A percentile compares a stretch with the other conserved stretches of the same genome.
Conservation (phyloP, 2,888 invertebrate genomes). For the Ligdia adustata region DNA sequence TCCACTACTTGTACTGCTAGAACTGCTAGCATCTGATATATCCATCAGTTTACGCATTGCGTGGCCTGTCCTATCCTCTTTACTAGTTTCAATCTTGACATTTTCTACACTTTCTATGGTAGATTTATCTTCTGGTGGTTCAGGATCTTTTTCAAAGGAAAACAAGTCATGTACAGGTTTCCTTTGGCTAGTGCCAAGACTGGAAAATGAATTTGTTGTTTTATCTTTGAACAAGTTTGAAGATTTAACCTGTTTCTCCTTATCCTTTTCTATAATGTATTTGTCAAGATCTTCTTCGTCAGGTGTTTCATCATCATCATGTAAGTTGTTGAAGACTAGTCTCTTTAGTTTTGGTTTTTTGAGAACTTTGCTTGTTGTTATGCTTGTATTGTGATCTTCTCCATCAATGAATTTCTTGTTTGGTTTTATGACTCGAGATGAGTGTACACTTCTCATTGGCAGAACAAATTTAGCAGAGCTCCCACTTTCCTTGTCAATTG, state of each 20-base stretch:
- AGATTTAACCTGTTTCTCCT: slow-evolving; percentile 61
- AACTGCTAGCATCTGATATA: slow-evolving; percentile 78
- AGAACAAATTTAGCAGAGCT: slow-evolving; percentile 87
- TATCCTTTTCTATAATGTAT: slow-evolving; percentile 57
- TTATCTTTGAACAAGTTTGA: slow-evolving; percentile 76
- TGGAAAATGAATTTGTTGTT: slow-evolving; percentile 69
- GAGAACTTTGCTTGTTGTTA: slow-evolving; percentile 70
- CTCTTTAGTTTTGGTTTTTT: slow-evolving; percentile 79
- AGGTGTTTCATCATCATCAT: slow-evolving; percentile 60
- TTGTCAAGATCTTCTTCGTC: slow-evolving; percentile 63
- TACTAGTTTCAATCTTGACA: slow-evolving; percentile 58
- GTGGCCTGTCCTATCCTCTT: slow-evolving; percentile 74
- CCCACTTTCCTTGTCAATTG: slow-evolving; percentile 64
- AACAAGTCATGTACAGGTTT: slow-evolving; percentile 68
- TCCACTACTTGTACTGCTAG: slow-evolving; percentile 73
- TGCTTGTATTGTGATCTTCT: slow-evolving; percentile 74
- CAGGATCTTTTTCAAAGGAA: slow-evolving; percentile 71
- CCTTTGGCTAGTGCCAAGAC: slow-evolving; percentile 55
- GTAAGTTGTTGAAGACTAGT: slow-evolving; percentile 73
- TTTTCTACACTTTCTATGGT: slow-evolving; percentile 66
- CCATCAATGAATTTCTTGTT: slow-evolving; percentile 92
- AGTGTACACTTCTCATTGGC: slow-evolving; percentile 92
- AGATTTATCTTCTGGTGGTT: slow-evolving; percentile 70
- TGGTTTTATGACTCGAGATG: slow-evolving; percentile 94
- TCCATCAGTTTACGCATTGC: slow-evolving; percentile 78